phyloP scores from a whole-genome alignment of 1,140 invertebrate species.

The Bombus difficillimus region DNA sequence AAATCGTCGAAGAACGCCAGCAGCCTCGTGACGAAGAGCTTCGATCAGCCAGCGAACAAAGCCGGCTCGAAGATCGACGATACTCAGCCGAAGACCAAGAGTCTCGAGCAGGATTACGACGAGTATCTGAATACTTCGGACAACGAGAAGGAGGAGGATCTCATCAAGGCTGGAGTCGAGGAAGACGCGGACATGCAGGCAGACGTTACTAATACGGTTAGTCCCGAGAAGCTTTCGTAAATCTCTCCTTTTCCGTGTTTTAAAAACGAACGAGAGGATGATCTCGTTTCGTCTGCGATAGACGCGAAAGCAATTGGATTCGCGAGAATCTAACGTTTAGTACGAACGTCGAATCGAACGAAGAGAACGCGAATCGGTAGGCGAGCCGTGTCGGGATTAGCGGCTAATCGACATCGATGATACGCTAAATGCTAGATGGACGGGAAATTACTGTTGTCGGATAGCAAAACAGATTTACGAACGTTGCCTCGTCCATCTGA shows the following conservation, averaged over 20 bases:
- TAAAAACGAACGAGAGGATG: background rate
- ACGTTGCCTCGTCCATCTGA: background rate
- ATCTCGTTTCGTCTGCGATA: background rate
- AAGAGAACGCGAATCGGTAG: background rate
- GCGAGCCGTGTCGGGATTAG: background rate
- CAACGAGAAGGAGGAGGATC: conserved; percentile 73
- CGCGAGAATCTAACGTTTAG: background rate
- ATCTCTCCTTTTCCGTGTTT: background rate
- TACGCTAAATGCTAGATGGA: background rate
- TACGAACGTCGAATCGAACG: background rate
- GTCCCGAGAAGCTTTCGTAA: conserved; percentile 8
- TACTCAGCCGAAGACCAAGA: conserved; percentile 66
- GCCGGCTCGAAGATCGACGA: conserved; percentile 27
- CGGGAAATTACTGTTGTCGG: conserved; percentile 5
- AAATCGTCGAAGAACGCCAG: conserved; percentile 38
- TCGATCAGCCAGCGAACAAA: conserved; percentile 26
- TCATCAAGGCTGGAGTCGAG: conserved; percentile 47
- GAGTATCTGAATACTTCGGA: conserved; percentile 70
- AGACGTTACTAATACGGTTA: conserved; percentile 72
- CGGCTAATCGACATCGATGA: background rate
- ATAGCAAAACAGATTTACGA: conserved; percentile 22
- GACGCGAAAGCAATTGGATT: background rate
- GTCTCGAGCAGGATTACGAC: conserved; percentile 74
- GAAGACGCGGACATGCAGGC: conserved; percentile 71
- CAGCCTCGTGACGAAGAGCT: background rate